These are phyloP conservation scores for Chromoteleia sp. DNA, from an alignment of 2,888 invertebrate genomes.

Conservation along the genomic window DNA sequence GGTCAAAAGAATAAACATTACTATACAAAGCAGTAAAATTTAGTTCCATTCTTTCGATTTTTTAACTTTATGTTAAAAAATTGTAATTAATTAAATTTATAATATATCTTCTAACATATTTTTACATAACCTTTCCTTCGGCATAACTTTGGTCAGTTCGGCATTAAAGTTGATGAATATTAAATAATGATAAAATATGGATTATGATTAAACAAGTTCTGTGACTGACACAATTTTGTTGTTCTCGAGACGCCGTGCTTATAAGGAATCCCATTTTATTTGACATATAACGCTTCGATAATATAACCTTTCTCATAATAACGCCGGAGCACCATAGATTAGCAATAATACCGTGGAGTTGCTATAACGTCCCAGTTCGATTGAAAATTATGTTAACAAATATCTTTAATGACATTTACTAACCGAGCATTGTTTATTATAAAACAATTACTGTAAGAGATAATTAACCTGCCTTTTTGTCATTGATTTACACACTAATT, in stretches of 20 bases:
- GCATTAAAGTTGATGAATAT: no score
- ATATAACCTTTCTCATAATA: slow-evolving; percentile 62
- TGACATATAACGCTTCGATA: slow-evolving; percentile 65
- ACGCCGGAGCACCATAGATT: slow-evolving; percentile 42
- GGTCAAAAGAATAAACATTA: no score
- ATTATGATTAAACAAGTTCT: neutral
- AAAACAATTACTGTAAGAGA: slow-evolving; percentile 16
- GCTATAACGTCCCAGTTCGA: slow-evolving; percentile 3
- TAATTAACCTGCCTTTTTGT: slow-evolving; percentile 35
- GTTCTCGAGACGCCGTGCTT: neutral
- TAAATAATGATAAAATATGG: slow-evolving; percentile 4
- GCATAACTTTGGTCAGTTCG: no score
- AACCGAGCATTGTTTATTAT: slow-evolving; percentile 34
- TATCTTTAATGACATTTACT: slow-evolving; percentile 54
- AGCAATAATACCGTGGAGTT: slow-evolving; percentile 16
- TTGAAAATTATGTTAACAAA: slow-evolving; percentile 46
- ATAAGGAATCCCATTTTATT: slow-evolving; percentile 42
- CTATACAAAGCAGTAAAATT: no score
- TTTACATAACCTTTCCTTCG: no score
- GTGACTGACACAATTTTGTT: slow-evolving; percentile 29
- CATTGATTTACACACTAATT: slow-evolving; percentile 40
- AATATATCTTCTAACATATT: no score
- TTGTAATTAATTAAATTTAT: no score
- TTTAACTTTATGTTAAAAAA: no score
- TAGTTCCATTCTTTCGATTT: no score